These are phyloP conservation scores for Vespertilio murinus DNA, from an alignment of 2,797 vertebrate genomes.

Conservation along the genomic window DNA sequence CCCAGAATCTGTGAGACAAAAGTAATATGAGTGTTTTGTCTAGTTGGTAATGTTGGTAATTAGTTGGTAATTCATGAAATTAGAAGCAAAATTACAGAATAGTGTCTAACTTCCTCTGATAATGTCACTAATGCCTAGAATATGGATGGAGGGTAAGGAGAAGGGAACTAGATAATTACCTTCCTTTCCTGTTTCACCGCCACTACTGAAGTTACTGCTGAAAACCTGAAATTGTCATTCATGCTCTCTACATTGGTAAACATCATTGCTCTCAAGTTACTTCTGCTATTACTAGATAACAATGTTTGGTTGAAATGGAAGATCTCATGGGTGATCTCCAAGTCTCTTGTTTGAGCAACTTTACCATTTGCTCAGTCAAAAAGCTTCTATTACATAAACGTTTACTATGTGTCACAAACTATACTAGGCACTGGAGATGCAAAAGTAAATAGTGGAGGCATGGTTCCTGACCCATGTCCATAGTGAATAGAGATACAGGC, in stretches of 20 bases:
- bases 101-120: background rate
- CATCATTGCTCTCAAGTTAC: background rate
- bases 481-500: background rate
- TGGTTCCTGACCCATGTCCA: background rate
- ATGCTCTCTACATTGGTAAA: background rate
- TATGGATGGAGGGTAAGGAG: background rate
- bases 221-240: background rate
- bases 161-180: background rate
- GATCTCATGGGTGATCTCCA: background rate
- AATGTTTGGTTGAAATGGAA: background rate
- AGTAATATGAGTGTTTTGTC: background rate
- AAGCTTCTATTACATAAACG: background rate
- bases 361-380: background rate
- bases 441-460: background rate
- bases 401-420: background rate
- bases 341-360: background rate
- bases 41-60: background rate
- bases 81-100: background rate
- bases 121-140: background rate
- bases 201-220: background rate
- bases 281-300: background rate
- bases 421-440: background rate
- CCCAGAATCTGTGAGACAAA: constrained; percentile 3
- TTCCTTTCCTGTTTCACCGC: background rate
- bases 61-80: too few relatives aligned